Evolutionary conservation across 2,888 invertebrate species (phyloP).

Genomic region (Marasmarcha lunaedactyla): DNA sequence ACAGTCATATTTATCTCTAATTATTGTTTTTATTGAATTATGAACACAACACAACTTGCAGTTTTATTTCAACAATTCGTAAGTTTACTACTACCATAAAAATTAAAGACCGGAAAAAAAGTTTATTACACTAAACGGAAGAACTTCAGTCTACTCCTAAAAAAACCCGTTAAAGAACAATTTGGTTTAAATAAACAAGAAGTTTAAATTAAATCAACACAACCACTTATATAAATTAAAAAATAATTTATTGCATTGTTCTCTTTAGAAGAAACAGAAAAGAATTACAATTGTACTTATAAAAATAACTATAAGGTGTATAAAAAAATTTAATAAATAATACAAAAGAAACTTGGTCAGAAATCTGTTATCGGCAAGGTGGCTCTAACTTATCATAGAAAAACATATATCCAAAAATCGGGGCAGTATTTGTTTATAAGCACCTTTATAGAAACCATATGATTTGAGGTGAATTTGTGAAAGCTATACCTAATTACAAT

Average conservation of each 20-base stretch:
- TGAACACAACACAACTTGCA: too few species aligned
- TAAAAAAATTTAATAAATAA: constrained; percentile 5
- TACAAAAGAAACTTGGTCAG: background rate
- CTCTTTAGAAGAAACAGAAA: constrained; percentile 18
- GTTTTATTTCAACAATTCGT: background rate
- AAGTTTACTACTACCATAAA: background rate
- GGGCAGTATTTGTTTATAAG: background rate
- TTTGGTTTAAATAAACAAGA: too few species aligned
- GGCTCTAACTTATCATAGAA: constrained; percentile 3
- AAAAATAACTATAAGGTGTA: constrained; percentile 15
- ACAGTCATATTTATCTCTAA: too few species aligned
- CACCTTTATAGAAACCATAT: background rate
- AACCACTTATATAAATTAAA: constrained; percentile 45
- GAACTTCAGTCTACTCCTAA: constrained; percentile 40
- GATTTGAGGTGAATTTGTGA: too few species aligned
- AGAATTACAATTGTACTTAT: constrained; percentile 37
- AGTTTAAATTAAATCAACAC: too few species aligned
- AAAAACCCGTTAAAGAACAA: constrained; percentile 43
- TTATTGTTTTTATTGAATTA: too few species aligned
- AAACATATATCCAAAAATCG: constrained; percentile 7
- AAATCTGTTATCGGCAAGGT: background rate
- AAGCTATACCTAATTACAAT: constrained; percentile 36
- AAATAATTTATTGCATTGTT: constrained; percentile 39
- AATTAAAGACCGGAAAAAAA: constrained; percentile 22
- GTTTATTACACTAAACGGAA: constrained; percentile 33